Evolutionary conservation across 2,888 invertebrate species (phyloP), one percentile per base, ranked within the genome.

Genomic region (Acleris literana): DNA sequence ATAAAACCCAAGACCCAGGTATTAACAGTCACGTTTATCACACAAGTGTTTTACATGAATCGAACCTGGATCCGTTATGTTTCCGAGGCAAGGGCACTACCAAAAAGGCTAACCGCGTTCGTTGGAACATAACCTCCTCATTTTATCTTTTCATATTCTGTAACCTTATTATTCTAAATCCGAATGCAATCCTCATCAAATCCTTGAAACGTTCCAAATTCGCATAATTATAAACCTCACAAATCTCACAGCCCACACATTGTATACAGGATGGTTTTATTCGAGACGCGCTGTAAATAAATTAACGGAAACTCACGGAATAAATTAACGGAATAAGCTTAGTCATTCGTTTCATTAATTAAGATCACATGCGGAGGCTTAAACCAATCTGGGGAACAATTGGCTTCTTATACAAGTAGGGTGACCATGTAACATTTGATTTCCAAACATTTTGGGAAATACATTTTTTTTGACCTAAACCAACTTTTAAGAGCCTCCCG

Each of bases 321-420:
- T 66, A 61, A 89, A 90, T 90, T 88, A 89, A 87, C 82, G 81
- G 82, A 91, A 90, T 88, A 78, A 90, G 90, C 91, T 88, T 87
- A 88, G 85, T 92, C 91, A 92, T 90, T 91, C 90, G 82, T 89
- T 87, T 90, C 91, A 92, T 92, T 92, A 92, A 92, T 92, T 92
- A 91, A 90, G 90, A 89, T 90, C 91, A 91, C 87, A 92, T 88
- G 90, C 89, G 91, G 82, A 82, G 84, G 80, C 87, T 90, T 90
- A 88, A 88, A 90, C 88, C 91, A 90, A 92, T 92, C 90, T 90
- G 81, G 78, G 81, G 88, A 91, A 92, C 91, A 91, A 91, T 92
- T 90, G 91, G 84, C 87, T 88, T 86, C 85, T 78, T 83, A 85
- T 82, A 86, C 73, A 69, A 70, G 58, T 80, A 74, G 74, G 75